phyloP scores from a whole-genome alignment of 2,888 invertebrate species.

The Spilosoma lubricipeda region DNA sequence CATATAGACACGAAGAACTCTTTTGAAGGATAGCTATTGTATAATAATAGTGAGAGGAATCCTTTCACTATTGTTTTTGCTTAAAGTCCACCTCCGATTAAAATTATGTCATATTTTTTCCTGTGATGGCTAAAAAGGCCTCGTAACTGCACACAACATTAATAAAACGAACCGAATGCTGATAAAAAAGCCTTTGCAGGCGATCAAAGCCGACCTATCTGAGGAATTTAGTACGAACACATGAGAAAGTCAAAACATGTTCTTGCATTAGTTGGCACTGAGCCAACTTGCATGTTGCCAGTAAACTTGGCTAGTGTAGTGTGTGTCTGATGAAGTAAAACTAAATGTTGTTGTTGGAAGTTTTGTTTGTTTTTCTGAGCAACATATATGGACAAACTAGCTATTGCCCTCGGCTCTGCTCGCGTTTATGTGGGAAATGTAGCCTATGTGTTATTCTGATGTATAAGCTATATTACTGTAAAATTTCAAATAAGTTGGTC shows the following conservation, averaged over 20 bases:
- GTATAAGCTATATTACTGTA: too few species aligned
- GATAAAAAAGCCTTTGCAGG: constrained; percentile 48
- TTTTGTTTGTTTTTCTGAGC: not conserved
- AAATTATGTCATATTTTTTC: constrained; percentile 24
- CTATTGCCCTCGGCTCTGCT: too few species aligned
- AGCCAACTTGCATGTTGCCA: constrained; percentile 45
- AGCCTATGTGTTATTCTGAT: too few species aligned
- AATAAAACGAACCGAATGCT: constrained; percentile 45
- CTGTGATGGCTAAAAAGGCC: constrained; percentile 15
- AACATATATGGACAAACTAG: not conserved
- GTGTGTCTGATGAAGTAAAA: constrained; percentile 52
- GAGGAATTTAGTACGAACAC: constrained; percentile 47
- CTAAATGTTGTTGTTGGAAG: constrained; percentile 29
- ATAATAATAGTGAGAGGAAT: too few species aligned
- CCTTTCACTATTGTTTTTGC: constrained; percentile 5
- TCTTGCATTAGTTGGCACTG: constrained; percentile 50
- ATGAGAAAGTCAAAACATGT: constrained; percentile 47
- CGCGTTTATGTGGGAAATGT: too few species aligned
- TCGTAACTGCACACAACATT: constrained; percentile 41
- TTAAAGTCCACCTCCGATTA: constrained; percentile 15
- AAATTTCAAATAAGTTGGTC: too few species aligned
- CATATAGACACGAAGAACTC: constrained; percentile 15
- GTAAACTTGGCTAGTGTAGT: constrained; percentile 32
- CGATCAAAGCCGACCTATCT: constrained; percentile 47
- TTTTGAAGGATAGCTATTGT: not conserved